phyloP scores from a whole-genome alignment of 2,113 vertebrate genomes.

The Lepisosteus osseus region DNA sequence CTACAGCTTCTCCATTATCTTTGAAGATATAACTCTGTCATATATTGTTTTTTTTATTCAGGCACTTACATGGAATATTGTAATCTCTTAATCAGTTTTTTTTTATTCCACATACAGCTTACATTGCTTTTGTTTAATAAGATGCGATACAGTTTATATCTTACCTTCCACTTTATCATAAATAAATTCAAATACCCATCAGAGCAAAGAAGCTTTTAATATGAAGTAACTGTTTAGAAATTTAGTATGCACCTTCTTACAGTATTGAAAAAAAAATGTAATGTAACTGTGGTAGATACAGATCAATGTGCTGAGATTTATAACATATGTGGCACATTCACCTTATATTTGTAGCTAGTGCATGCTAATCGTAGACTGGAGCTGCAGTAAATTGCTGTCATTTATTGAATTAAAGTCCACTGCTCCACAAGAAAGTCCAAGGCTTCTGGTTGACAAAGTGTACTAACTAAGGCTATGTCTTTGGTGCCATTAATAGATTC shows the following conservation, averaged over 20 bases:
- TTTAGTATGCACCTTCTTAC: too few species aligned
- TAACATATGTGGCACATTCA: neutral
- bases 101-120: slow-evolving; percentile 13
- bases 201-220: too few species aligned
- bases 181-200: neutral
- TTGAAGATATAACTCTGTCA: slow-evolving; percentile 27
- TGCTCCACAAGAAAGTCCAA: neutral
- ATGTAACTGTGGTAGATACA: too few species aligned
- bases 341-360: too few species aligned
- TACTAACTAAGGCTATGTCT: neutral
- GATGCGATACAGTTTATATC: slow-evolving; percentile 3
- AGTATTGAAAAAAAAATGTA: too few species aligned
- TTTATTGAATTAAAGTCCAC: neutral
- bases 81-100: slow-evolving; percentile 17
- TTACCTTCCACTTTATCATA: neutral
- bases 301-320: neutral
- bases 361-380: too few species aligned
- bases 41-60: too few species aligned
- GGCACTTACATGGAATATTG: too few species aligned
- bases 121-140: neutral
- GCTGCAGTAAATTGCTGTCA: neutral
- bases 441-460: neutral
- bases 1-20: slow-evolving; percentile 40
- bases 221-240: too few species aligned
- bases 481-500: slow-evolving; percentile 14